These are phyloP conservation scores for Megaleporinus macrocephalus DNA, from an alignment of 2,113 vertebrate genomes.

Conservation along the genomic window DNA sequence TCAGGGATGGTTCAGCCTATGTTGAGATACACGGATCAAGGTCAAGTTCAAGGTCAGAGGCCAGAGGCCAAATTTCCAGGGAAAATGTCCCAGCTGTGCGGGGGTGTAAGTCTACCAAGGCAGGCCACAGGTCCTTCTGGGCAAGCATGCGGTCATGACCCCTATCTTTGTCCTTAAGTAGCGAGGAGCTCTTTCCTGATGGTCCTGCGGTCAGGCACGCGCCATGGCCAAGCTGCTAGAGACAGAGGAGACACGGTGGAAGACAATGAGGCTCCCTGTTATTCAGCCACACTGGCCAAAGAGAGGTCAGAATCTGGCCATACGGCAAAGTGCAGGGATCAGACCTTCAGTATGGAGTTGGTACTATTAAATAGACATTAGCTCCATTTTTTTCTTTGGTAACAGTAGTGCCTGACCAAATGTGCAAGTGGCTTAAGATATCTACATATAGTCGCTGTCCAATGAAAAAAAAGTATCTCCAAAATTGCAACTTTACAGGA, in stretches of 20 bases:
- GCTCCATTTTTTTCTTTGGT: constrained; percentile 35
- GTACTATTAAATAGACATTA: constrained; percentile 31
- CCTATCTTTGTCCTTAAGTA: constrained; percentile 70
- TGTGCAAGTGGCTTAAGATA: constrained; percentile 30
- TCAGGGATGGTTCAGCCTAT: constrained; percentile 41
- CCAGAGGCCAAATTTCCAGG: constrained; percentile 73
- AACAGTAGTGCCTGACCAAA: constrained; percentile 36
- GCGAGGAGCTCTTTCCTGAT: constrained; percentile 58
- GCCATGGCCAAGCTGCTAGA: constrained; percentile 58
- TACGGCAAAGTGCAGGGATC: neutral
- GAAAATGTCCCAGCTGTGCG: constrained; percentile 72
- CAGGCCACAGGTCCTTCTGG: constrained; percentile 64
- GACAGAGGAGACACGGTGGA: constrained; percentile 37
- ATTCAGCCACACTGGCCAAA: constrained; percentile 47
- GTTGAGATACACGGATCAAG: constrained; percentile 67
- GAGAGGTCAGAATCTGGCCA: constrained; percentile 52
- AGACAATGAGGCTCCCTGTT: constrained; percentile 71
- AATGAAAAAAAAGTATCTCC: too few species aligned
- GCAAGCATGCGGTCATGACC: constrained; percentile 64
- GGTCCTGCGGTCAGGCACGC: constrained; percentile 63
- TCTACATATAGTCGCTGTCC: too few species aligned
- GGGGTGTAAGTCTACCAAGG: constrained; percentile 66
- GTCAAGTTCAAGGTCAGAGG: constrained; percentile 80
- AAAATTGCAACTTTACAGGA: too few species aligned
- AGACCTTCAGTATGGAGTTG: neutral